A percentile compares a stretch with the other conserved stretches of the same genome.
Conservation (phyloP, 2,888 invertebrate genomes). For the Cordilura impudica region DNA sequence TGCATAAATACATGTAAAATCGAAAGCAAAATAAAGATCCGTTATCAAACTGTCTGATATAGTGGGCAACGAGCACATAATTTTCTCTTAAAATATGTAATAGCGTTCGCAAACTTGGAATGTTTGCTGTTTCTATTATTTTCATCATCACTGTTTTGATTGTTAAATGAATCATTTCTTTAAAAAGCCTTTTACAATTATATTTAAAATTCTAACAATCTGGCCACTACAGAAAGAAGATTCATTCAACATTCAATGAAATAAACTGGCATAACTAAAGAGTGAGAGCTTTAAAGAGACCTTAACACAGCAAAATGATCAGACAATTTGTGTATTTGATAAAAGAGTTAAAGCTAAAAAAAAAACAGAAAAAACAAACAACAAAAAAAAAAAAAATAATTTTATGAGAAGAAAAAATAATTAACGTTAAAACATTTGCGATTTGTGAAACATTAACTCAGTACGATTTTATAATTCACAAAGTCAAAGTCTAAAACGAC, state of each 20-base stretch:
- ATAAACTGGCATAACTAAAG: not conserved
- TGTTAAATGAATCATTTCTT: not conserved
- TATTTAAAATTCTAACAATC: not conserved
- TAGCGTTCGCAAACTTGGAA: no score
- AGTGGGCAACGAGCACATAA: no score
- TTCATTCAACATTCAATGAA: not conserved
- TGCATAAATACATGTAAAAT: no score
- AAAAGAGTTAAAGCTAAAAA: not conserved
- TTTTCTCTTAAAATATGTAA: no score
- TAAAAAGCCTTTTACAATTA: not conserved
- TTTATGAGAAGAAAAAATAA: conserved; percentile 11
- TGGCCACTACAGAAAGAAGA: not conserved
- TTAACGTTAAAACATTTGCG: conserved; percentile 44
- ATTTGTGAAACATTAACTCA: conserved; percentile 46
- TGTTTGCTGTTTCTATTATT: no score
- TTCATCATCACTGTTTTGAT: not conserved
- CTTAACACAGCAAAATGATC: no score
- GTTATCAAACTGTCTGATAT: no score
- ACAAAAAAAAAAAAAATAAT: not conserved
- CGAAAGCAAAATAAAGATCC: no score
- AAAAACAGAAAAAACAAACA: conserved; percentile 2
- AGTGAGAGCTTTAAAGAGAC: not conserved
- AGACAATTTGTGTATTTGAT: not conserved
- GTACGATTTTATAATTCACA: conserved; percentile 54
- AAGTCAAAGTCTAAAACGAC: conserved; percentile 39